Evolutionary conservation across 2,113 vertebrate genomes (phyloP).

Genomic region (Phoenicopterus ruber): DNA sequence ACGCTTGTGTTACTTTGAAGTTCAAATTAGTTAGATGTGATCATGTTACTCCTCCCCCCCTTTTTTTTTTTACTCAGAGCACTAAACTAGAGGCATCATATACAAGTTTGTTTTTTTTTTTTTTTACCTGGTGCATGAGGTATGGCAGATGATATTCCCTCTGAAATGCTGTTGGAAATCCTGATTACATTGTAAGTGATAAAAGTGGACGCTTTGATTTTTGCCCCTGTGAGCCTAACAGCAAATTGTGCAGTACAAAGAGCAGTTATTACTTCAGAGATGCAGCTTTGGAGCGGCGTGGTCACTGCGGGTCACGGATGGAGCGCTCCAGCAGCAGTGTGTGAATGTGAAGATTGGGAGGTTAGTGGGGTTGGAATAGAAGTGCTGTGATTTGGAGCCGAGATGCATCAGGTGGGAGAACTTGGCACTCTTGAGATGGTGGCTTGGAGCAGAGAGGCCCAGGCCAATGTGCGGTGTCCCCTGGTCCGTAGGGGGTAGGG

Average conservation of each 20-base stretch:
- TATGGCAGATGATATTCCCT: background rate
- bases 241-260: background rate
- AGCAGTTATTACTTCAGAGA: background rate
- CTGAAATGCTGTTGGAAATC: background rate
- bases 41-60: background rate
- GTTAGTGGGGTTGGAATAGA: background rate
- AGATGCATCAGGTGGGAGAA: background rate
- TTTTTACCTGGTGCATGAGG: background rate
- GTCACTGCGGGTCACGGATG: accelerated
- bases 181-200: background rate
- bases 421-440: background rate
- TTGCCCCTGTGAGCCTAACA: background rate
- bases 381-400: background rate
- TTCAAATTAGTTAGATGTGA: background rate
- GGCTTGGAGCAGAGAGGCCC: background rate
- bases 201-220: background rate
- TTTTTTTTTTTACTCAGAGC: background rate
- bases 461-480: background rate
- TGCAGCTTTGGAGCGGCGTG: accelerated
- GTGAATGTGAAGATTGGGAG: background rate
- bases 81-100: background rate
- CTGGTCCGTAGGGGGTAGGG: background rate
- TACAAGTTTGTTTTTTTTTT: too few relatives aligned
- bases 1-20: background rate
- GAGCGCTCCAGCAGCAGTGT: background rate